Base-by-base conservation (phyloP, 2,797 vertebrate genomes). In the Nyctalus aviator region DNA sequence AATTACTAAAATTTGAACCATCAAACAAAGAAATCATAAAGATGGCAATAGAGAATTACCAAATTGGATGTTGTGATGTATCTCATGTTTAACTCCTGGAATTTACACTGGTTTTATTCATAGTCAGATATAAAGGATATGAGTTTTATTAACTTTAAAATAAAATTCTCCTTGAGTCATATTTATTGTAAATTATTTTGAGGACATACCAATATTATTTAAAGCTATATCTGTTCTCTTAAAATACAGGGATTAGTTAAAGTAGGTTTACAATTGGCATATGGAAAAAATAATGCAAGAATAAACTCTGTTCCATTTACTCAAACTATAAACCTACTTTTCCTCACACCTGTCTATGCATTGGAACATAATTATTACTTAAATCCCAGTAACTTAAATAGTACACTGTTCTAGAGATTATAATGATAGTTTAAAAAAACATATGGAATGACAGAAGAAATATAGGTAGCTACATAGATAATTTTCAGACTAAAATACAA, bases 141-240 rank as follows among this genome's bases (percentile, higher is more conserved):
- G 81, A 8, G 21, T 48, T 93, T 93, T 82, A 50, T 57, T 75
- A 78, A 1, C 78, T 84, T 90, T 11, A 92, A 72, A 89, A 83
- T 68, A 78, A 68, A 44, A 27, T 79, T 94, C 81, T 1, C 48
- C 44, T 94, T 76, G 11, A 59, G 7, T 83, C 1, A 6, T 27
- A 17, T 50, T 48, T 78, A 72, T 87, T 77, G 2, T 46, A 62
- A 84, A 0, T 32, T 72, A 88, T 81, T 73, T 71, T 90, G 14
- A 94, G 23, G 0, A 9, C 46, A 66, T 73, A 35, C 8, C 37
- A 66, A 21, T 88, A 72, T 14, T 50, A 57, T 81, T 73, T 84
- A 92, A 88, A 73, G 4, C 8, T 68, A 9, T 82, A 71, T 41
- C 0, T 93, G 32, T n/a, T 44, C 25, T 57, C 5, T 76, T 32